These are phyloP conservation scores for Elmis aenea DNA, from an alignment of 2,888 invertebrate species.

Conservation along the genomic window DNA sequence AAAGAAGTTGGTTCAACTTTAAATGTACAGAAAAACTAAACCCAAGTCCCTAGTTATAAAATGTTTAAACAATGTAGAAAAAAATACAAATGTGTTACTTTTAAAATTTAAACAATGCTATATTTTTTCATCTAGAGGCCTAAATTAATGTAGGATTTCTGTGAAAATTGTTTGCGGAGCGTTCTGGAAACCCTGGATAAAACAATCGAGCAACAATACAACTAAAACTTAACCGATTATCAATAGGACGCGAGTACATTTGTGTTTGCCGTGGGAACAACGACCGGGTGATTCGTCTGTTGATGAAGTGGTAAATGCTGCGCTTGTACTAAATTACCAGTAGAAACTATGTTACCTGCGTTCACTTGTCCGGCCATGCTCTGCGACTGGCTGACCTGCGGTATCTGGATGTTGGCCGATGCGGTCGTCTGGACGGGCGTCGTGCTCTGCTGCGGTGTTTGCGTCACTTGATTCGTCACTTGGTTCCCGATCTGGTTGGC, in stretches of 20 bases:
- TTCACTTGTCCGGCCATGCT: constrained; percentile 29
- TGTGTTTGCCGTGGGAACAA: constrained; percentile 51
- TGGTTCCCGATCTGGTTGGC: constrained; percentile 38
- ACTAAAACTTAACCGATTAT: constrained; percentile 17
- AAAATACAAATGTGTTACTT: too few species aligned
- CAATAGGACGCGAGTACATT: constrained; percentile 51
- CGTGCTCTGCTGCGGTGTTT: constrained; percentile 19
- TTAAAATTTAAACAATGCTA: too few species aligned
- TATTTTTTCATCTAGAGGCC: too few species aligned
- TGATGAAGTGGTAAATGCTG: constrained; percentile 40
- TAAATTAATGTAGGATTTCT: too few species aligned
- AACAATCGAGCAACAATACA: too few species aligned
- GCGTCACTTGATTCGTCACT: constrained; percentile 17
- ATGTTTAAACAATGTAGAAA: too few species aligned
- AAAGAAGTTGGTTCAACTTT: too few species aligned
- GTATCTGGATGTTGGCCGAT: constrained; percentile 42
- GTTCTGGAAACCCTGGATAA: too few species aligned
- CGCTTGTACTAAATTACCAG: constrained; percentile 24
- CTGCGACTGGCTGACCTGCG: constrained; percentile 41
- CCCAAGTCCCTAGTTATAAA: too few species aligned
- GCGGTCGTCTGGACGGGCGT: constrained; percentile 23
- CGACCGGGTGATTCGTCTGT: constrained; percentile 49
- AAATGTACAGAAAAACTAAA: too few species aligned
- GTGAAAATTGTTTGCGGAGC: too few species aligned
- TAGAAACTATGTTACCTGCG: constrained; percentile 32